A percentile compares a stretch with the other conserved stretches of the same genome.
phyloP scores from a whole-genome alignment of 2,888 invertebrate genomes.

The Flabesymbios commensalis region DNA sequence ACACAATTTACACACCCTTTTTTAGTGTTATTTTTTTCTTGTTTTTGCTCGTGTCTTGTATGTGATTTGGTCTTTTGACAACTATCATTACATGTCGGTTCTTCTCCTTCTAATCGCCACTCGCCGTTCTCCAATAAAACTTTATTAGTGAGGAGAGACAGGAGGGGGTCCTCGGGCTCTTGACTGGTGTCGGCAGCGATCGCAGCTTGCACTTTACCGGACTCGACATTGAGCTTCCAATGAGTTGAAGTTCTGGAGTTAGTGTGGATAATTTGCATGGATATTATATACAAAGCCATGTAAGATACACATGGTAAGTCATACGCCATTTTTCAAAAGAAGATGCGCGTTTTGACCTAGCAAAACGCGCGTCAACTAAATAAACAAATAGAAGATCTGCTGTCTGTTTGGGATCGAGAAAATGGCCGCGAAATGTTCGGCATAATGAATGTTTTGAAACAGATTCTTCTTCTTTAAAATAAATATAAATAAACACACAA shows the following conservation, averaged over 20 bases:
- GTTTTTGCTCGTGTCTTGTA: constrained; percentile 10
- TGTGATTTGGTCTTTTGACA: constrained; percentile 15
- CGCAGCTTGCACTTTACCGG: constrained; percentile 66
- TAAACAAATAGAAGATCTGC: no score
- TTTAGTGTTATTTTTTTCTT: constrained; percentile 2
- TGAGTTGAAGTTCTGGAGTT: constrained; percentile 82
- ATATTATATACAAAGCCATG: constrained; percentile 73
- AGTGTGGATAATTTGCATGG: constrained; percentile 73
- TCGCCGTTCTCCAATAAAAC: constrained; percentile 41
- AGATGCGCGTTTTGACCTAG: no score
- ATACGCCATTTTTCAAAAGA: background rate
- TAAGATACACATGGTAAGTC: constrained; percentile 61
- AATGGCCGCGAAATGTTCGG: no score
- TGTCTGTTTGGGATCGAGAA: no score
- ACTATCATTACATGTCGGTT: constrained; percentile 10
- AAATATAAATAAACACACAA: no score
- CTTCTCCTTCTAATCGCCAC: constrained; percentile 32
- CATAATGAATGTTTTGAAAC: no score
- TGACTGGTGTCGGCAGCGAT: constrained; percentile 12
- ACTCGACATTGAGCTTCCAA: constrained; percentile 80
- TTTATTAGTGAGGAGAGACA: constrained; percentile 48
- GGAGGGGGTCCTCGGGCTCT: constrained; percentile 37
- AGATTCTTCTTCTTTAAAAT: no score
- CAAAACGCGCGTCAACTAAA: no score
- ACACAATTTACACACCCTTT: constrained; percentile 1